Base-by-base conservation (phyloP, 2,797 vertebrate species). In the Distichodus sexfasciatus region DNA sequence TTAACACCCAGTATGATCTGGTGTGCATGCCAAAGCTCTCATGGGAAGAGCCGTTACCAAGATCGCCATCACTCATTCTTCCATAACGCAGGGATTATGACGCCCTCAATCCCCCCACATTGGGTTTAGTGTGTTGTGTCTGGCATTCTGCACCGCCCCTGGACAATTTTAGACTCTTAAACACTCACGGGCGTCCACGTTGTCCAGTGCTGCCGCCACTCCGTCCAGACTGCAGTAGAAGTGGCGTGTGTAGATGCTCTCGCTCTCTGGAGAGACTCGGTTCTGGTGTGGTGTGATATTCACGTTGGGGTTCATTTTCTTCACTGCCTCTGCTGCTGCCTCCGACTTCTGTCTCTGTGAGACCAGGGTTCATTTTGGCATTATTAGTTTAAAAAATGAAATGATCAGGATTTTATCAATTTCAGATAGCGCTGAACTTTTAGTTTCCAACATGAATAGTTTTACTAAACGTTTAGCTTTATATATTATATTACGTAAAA, bases 191-290 rank as follows among this genome's bases (percentile, higher is more conserved):
- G 93, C 92, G 67, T 94, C 84, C 36, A 94, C 80, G 0, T 89
- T 98, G 70, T 97, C 96, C 48, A 98, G 79, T 1, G 95, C 95
- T 0, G 92, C 93, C 44, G 81, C 85, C 3, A 94, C 92, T 0
- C 93, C 92, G 0, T 94, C 74, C 7, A 97, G 84, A 0, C 0
- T 14, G 19, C 7, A 81, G 85, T 93, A 96, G 84, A 96, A 96
- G 26, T 64, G 14, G n/a, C 90, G 82, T 3, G 83, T 82, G 0
- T 91, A 97, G 47, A 93, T 66, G 4, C 9, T 2, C 76, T 96
- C 91, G 0, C 93, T 94, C 53, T 88, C 89, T 3, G 84, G 53
- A 64, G 91, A 91, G 81, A 98, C 62, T 0, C 92, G 83, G 58
- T 90, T 82, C 83, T 90, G 90, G 61, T 91, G 82, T 2, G 92